phyloP scores from a whole-genome alignment of 1,140 invertebrate species.

The Calosoma granatense region DNA sequence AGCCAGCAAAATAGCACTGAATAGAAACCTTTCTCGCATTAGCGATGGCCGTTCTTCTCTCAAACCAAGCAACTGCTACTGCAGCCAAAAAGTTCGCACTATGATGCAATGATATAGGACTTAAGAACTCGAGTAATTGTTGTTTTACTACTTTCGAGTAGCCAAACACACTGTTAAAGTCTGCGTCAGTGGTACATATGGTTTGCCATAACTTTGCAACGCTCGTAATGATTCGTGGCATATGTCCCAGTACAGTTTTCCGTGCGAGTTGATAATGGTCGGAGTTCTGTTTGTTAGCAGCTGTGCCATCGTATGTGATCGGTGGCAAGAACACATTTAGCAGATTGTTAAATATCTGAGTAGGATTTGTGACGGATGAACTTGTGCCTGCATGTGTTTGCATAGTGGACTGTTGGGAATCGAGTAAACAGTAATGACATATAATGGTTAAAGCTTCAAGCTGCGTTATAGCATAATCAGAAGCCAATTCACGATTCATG shows the following conservation, averaged over 20 bases:
- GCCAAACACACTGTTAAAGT: constrained; percentile 41
- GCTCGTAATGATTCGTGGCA: constrained; percentile 73
- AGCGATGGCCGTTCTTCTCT: constrained; percentile 44
- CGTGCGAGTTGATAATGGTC: constrained; percentile 52
- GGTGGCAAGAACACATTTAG: constrained; percentile 60
- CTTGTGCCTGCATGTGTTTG: constrained; percentile 42
- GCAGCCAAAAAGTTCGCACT: constrained; percentile 73
- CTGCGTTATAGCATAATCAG: constrained; percentile 72
- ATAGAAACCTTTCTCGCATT: constrained; percentile 40
- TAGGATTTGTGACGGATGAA: constrained; percentile 46
- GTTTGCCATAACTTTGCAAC: constrained; percentile 74
- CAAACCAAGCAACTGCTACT: constrained; percentile 83
- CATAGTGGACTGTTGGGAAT: constrained; percentile 53
- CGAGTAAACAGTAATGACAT: constrained; percentile 76
- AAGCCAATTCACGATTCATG: constrained; percentile 30
- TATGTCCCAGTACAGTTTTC: constrained; percentile 63
- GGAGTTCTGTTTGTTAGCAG: constrained; percentile 25
- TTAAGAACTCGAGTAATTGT: constrained; percentile 74
- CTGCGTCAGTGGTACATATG: constrained; percentile 35
- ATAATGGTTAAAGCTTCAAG: constrained; percentile 75
- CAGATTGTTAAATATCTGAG: constrained; percentile 71
- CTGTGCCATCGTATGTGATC: constrained; percentile 20
- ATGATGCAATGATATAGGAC: constrained; percentile 80
- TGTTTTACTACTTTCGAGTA: constrained; percentile 58
- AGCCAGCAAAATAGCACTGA: constrained; percentile 3